These are phyloP conservation scores for Castor canadensis DNA, from an alignment of 2,113 vertebrate genomes.

Conservation along the genomic window DNA sequence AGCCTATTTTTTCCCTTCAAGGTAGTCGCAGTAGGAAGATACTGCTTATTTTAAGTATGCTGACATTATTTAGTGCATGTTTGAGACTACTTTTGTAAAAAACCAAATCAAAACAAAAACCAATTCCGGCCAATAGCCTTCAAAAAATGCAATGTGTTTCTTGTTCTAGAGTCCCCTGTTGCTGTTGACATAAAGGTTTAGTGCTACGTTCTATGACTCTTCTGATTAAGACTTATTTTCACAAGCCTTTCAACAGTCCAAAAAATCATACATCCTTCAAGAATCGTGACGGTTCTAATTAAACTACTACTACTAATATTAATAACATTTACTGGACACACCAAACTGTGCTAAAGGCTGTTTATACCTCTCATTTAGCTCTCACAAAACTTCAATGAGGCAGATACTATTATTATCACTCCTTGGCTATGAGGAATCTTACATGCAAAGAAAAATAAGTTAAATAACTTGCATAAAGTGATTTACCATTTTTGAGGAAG, in stretches of 20 bases:
- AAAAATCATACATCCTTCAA: background rate
- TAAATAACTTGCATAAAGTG: background rate
- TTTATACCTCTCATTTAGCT: background rate
- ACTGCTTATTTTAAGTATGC: background rate
- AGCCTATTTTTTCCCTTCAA: background rate
- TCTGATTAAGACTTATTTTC: constrained; percentile 24
- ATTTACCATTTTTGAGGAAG: background rate
- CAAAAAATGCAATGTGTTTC: background rate
- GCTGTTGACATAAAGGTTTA: background rate
- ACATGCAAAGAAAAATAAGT: background rate
- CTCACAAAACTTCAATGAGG: background rate
- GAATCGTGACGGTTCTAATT: constrained; percentile 26
- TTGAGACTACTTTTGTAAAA: background rate
- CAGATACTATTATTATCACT: background rate
- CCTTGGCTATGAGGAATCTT: background rate
- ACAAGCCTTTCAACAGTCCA: background rate
- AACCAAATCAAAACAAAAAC: no score
- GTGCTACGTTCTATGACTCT: background rate
- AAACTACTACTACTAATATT: background rate
- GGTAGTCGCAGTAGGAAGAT: background rate
- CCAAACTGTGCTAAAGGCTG: background rate
- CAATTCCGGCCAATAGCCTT: background rate
- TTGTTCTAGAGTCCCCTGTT: background rate
- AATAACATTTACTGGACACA: background rate
- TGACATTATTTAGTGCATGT: background rate